Evolutionary conservation across 1,140 invertebrate species (phyloP), one percentile per base, ranked within the genome.

Genomic region (Megalonaias nervosa): DNA sequence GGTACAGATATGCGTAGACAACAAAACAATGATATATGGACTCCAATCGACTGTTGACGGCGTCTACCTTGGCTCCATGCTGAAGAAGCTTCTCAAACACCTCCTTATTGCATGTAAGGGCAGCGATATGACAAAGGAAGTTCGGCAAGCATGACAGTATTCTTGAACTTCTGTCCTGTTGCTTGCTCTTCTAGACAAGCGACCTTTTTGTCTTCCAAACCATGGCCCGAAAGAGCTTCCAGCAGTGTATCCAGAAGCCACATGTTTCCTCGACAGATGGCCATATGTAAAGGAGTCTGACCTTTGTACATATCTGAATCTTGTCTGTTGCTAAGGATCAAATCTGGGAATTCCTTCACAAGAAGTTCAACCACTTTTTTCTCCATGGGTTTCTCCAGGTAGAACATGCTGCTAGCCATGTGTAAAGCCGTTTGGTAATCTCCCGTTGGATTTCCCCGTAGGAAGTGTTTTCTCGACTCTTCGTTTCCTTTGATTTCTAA

Each of bases 141-240:
- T 67, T 85, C 81, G 16, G 82, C 85, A 82, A 86, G 82, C 85
- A 86, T 85, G 5, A 84, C 83, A 4, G 85, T 86, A 61, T 83
- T 82, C 1, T 56, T 73, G 68, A 86, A 86, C 12, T 80, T 77
- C 1, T 58, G 60, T 14, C 85, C 85, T 15, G 70, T 81, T 2
- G 85, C 85, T 56, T 65, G 71, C 13, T 61, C 79, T 23, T 77
- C 57, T 16, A 84, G 72, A 26, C 83, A 38, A 19, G 55, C 68
- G n/a, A 56, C 23, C n/a, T 76, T 74, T 58, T 71, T 64, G 16
- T 62, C n/a, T 48, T 38, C 48, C 12, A 19, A 61, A 12, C 55
- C 26, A 15, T 58, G 23, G n/a, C 15, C 26, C 19, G 17, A 59
- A n/a, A 19, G 76, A 70, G 59, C 48, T 68, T 71, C 16, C 48